These are phyloP conservation scores for Steinernema hermaphroditum DNA, from an alignment of 2,888 invertebrate species.

Conservation along the genomic window DNA sequence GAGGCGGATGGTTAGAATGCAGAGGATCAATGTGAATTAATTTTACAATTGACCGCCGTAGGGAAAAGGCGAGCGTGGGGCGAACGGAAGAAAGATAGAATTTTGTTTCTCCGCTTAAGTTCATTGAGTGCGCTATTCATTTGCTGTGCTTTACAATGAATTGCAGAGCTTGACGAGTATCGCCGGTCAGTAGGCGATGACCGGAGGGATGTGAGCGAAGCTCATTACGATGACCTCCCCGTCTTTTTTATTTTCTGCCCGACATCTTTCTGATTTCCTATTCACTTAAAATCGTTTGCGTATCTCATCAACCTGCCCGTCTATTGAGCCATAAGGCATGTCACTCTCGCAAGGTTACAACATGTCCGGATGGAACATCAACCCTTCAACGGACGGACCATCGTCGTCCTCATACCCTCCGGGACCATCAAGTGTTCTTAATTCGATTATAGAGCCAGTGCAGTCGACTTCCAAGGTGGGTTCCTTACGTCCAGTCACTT, in stretches of 20 bases:
- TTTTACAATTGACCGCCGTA: slow-evolving; percentile 28
- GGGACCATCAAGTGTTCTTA: background rate
- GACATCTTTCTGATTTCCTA: slow-evolving; percentile 23
- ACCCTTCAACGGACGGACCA: background rate
- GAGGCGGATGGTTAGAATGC: slow-evolving; percentile 8
- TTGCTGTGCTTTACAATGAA: background rate
- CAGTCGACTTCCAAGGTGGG: background rate
- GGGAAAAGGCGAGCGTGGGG: slow-evolving; percentile 7
- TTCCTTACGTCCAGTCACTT: too few species aligned
- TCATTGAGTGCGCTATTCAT: background rate
- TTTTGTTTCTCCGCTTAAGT: slow-evolving; percentile 16
- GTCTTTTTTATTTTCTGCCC: background rate
- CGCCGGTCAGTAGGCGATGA: slow-evolving; percentile 9
- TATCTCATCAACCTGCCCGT: background rate
- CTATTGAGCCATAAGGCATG: background rate
- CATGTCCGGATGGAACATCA: background rate
- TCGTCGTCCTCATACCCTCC: slow-evolving; percentile 4
- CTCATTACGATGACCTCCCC: background rate
- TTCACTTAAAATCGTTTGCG: slow-evolving; percentile 19
- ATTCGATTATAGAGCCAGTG: slow-evolving; percentile 13
- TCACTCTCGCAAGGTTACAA: slow-evolving; percentile 19
- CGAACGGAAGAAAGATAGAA: slow-evolving; percentile 15
- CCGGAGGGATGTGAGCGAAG: slow-evolving; percentile 15
- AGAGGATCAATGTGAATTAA: slow-evolving; percentile 30
- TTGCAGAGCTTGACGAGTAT: background rate